These are phyloP conservation scores for Anguilla marmorata DNA, from an alignment of 2,797 vertebrate genomes.

Conservation along the genomic window DNA sequence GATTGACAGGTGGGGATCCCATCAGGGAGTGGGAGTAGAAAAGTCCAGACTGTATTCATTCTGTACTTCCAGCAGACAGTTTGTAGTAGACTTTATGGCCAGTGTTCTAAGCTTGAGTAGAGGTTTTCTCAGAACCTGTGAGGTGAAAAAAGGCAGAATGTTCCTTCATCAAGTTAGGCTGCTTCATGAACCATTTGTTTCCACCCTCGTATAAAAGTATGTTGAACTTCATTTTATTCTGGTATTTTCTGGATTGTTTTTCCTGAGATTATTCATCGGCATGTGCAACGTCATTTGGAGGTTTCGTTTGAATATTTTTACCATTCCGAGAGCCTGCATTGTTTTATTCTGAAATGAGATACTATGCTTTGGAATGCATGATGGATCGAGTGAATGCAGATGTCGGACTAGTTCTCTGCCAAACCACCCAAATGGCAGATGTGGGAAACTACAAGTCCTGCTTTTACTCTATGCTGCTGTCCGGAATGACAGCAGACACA, in stretches of 20 bases:
- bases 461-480: not conserved
- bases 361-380: not conserved
- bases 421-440: not conserved
- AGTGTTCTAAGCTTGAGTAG: not conserved
- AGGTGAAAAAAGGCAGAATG: not conserved
- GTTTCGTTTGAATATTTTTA: not conserved
- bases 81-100: not conserved
- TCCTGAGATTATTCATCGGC: not conserved
- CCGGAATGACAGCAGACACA: not conserved
- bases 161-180: not conserved
- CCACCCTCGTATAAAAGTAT: not conserved
- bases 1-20: slow-evolving; percentile 7
- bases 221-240: not conserved
- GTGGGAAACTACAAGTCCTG: not conserved
- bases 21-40: not conserved
- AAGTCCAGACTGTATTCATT: not conserved
- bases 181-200: not conserved
- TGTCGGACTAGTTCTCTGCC: not conserved
- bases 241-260: not conserved
- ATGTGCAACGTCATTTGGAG: not conserved
- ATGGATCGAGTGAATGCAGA: not conserved
- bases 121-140: not conserved
- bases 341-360: not conserved
- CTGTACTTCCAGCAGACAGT: not conserved
- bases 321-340: not conserved